Percentiles rank a stretch among this genome's conserved stretches.
Conservation (phyloP, 53 echinoderm and acorn worm genomes). For the Holothuria leucospilota region DNA sequence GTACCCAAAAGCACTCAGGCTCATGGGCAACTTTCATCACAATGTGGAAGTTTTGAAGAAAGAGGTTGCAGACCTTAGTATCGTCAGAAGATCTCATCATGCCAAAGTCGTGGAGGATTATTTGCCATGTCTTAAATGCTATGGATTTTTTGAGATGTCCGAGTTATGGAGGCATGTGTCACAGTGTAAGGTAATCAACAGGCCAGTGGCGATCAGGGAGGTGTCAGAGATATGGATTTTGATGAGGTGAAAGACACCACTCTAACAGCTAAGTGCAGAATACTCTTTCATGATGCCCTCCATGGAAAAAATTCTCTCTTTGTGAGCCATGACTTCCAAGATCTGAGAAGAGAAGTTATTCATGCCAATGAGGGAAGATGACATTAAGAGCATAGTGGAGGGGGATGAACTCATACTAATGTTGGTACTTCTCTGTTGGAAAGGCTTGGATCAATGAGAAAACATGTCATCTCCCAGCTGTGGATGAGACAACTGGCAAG, state of each 20-base stretch:
- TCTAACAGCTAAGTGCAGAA: conserved; percentile 2
- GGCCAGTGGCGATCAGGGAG: background rate
- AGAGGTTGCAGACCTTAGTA: background rate
- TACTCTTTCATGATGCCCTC: conserved; percentile 15
- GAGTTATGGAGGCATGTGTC: conserved; percentile 20
- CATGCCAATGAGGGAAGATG: background rate
- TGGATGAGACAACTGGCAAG: background rate
- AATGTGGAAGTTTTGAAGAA: background rate
- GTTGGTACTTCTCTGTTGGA: background rate
- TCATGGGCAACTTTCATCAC: background rate
- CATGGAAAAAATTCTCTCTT: conserved; percentile 8
- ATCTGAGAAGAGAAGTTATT: background rate
- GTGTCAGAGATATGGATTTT: background rate
- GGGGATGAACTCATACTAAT: background rate
- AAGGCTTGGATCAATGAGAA: background rate
- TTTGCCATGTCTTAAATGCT: conserved; percentile 3
- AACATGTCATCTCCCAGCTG: conserved; percentile 20
- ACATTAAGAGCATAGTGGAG: background rate
- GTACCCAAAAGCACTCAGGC: too few relatives aligned
- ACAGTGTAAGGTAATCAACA: background rate
- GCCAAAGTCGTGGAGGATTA: background rate
- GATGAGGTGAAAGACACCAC: background rate
- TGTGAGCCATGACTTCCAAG: background rate
- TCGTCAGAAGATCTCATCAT: background rate
- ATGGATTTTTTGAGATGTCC: background rate